Evolutionary conservation across 2,888 invertebrate genomes (phyloP), one percentile per base, ranked within the genome.

Genomic region (Elegia similella): DNA sequence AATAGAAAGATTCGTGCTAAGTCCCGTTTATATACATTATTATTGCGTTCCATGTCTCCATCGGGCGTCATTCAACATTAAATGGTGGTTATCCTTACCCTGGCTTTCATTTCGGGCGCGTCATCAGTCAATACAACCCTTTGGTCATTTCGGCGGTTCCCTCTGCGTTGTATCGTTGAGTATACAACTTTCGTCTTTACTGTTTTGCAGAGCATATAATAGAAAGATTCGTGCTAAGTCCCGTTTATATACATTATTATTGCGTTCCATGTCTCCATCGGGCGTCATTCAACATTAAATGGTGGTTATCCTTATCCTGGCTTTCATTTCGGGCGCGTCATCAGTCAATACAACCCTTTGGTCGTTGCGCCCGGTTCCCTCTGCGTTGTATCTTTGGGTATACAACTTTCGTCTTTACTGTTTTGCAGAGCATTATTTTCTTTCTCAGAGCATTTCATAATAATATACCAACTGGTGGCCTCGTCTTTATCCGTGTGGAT

Each of bases 51-150:
- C 23, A 38, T 38, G 38, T 38, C 38, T 38, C 23, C n/a, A 46
- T 10, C 46, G 17, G 8, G 6, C 46, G 0, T 0, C 46, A 23
- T 44, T 7, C 12, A 16, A 16, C 17, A 17, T 44, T 44, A 17
- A 17, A 44, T 44, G 17, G 10, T 12, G 44, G 44, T 1, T 23
- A 46, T 23, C 46, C 46, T 46, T 46, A 46, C n/a, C 23, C 46
- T 46, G 46, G 23, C 46, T 23, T 23, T 10, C 23, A 46, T 23
- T 46, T 46, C 23, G 23, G 10, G 12, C n/a, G 23, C 10, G n/a
- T n/a, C 46, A 23, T 46, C 23, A 46, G 46, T 46, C 46, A 46
- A 46, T 23, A 23, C 46, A 46, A 46, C 38, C 34, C 38, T 38
- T 38, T 38, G 38, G 12, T 38, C 38, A 12, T 38, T 38, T 10